phyloP scores from a whole-genome alignment of 2,888 invertebrate genomes.

The Myopa tessellatipennis region DNA sequence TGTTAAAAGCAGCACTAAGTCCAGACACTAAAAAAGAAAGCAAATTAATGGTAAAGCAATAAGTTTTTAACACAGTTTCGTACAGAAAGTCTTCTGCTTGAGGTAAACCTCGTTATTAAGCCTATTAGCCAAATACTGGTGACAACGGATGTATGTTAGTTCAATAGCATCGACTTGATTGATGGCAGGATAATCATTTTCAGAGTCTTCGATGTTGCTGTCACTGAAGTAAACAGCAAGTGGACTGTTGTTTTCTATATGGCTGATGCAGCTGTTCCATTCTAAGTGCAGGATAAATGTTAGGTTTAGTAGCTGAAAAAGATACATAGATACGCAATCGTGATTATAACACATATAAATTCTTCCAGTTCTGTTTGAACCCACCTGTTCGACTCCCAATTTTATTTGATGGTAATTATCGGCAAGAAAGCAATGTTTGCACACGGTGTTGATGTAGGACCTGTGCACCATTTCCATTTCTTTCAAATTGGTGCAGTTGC shows the following conservation, averaged over 20 bases:
- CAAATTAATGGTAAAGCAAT: background rate
- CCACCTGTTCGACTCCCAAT: constrained; percentile 59
- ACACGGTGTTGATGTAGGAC: constrained; percentile 60
- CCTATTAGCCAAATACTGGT: constrained; percentile 61
- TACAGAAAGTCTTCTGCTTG: constrained; percentile 57
- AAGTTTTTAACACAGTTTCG: background rate
- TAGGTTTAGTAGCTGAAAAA: constrained; percentile 60
- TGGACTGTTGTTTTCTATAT: constrained; percentile 52
- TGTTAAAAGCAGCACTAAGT: constrained; percentile 60
- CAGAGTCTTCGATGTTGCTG: constrained; percentile 44
- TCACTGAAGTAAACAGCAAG: constrained; percentile 45
- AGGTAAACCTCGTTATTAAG: constrained; percentile 61
- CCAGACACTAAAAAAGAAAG: constrained; percentile 57
- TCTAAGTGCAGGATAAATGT: constrained; percentile 62
- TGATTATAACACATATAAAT: background rate
- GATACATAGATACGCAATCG: background rate
- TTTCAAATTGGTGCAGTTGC: constrained; percentile 56
- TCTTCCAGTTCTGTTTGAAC: background rate
- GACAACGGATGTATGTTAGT: constrained; percentile 64
- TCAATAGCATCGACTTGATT: constrained; percentile 64
- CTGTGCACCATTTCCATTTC: constrained; percentile 63
- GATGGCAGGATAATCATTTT: constrained; percentile 52
- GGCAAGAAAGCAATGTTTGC: constrained; percentile 60
- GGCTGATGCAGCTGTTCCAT: constrained; percentile 59
- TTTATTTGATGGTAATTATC: constrained; percentile 53